A percentile compares a stretch with the other conserved stretches of the same genome.
Evolutionary conservation across 2,797 vertebrate genomes (phyloP).

Genomic region (Labroides dimidiatus): DNA sequence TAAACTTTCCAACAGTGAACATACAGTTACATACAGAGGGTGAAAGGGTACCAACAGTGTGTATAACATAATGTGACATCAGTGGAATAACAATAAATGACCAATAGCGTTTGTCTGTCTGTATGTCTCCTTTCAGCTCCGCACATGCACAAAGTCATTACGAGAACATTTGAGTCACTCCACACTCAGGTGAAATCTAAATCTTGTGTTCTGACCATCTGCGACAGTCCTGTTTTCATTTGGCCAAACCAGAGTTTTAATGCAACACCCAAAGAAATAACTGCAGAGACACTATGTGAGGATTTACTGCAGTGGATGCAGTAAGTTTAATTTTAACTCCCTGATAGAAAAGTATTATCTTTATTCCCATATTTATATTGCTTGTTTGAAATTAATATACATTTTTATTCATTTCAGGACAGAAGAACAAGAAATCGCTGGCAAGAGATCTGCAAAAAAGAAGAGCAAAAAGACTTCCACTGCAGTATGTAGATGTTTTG

Average conservation of each 20-base stretch:
- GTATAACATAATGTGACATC: neutral
- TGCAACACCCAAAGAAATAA: slow-evolving; percentile 81
- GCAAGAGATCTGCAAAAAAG: slow-evolving; percentile 79
- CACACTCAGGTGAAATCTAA: slow-evolving; percentile 87
- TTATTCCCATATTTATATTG: neutral
- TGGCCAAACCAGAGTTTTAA: slow-evolving; percentile 89
- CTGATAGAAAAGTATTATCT: neutral
- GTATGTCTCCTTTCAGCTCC: slow-evolving; percentile 75
- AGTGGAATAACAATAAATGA: neutral
- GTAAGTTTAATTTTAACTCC: slow-evolving; percentile 79
- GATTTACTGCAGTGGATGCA: slow-evolving; percentile 85
- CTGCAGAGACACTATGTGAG: slow-evolving; percentile 82
- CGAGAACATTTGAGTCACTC: slow-evolving; percentile 85
- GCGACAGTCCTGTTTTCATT: slow-evolving; percentile 87
- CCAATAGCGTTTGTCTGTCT: slow-evolving; percentile 6
- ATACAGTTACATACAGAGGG: too few species aligned
- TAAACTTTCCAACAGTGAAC: too few species aligned
- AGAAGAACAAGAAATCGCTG: slow-evolving; percentile 69
- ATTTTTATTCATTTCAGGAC: slow-evolving; percentile 59
- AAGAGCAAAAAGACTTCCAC: slow-evolving; percentile 70
- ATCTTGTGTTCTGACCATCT: slow-evolving; percentile 86
- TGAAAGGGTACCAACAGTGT: neutral
- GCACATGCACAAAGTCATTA: slow-evolving; percentile 82
- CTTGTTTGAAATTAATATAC: neutral
- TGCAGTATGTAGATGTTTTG: slow-evolving; percentile 64